These are phyloP conservation scores for Ephialtes manifestator DNA, from an alignment of 2,888 invertebrate species.

Conservation along the genomic window DNA sequence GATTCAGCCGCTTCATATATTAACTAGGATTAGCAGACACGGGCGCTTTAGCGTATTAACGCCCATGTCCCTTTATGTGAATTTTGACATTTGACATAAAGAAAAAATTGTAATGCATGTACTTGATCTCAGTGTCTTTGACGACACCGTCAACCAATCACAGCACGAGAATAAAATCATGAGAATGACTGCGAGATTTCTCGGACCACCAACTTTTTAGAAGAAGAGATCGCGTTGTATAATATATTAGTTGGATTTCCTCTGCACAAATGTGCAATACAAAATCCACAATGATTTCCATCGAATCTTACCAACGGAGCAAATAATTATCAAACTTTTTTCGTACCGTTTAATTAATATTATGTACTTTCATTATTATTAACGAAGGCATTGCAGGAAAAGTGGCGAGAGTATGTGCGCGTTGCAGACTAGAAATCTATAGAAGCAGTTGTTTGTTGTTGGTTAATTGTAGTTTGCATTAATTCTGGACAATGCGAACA, in stretches of 20 bases:
- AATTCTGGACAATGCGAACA: constrained; percentile 2
- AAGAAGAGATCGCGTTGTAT: too few species aligned
- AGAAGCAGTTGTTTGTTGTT: not conserved
- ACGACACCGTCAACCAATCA: too few species aligned
- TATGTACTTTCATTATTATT: constrained; percentile 14
- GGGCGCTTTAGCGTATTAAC: too few species aligned
- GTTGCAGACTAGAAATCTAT: constrained; percentile 37
- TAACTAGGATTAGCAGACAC: too few species aligned
- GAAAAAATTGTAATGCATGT: too few species aligned
- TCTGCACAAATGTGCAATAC: not conserved
- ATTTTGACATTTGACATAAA: too few species aligned
- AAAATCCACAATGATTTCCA: not conserved
- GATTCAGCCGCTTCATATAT: not conserved
- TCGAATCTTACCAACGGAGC: not conserved
- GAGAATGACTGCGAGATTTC: too few species aligned
- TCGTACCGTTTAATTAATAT: not conserved
- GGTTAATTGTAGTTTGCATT: not conserved
- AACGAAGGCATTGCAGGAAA: not conserved
- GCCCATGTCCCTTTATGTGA: too few species aligned
- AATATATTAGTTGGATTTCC: constrained; percentile 3
- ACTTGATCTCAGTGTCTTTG: too few species aligned
- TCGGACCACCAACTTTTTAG: too few species aligned
- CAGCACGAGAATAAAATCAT: too few species aligned
- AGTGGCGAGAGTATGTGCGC: not conserved
- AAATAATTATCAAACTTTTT: not conserved